A percentile compares a stretch with the other conserved stretches of the same genome.
Conservation (phyloP, 2,888 invertebrate species). For the Drosophila lacicola region DNA sequence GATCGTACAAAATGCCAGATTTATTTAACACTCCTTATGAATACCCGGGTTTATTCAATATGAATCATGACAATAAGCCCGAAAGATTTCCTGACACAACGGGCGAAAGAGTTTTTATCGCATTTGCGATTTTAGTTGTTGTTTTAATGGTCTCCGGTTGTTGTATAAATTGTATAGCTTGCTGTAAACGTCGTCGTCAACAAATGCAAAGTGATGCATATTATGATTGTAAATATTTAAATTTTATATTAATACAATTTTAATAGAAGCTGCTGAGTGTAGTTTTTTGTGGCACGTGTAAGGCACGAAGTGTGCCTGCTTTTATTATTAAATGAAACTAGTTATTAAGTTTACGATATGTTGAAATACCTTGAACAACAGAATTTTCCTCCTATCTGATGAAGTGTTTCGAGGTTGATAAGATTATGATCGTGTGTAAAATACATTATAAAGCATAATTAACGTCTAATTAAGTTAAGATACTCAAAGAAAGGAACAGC, state of each 20-base stretch:
- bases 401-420: no score
- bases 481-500: no score
- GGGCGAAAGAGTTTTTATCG: background rate
- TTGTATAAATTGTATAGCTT: constrained; percentile 9
- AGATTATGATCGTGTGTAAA: no score
- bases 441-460: no score
- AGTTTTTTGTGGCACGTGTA: no score
- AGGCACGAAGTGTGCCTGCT: no score
- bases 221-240: constrained; percentile 16
- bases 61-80: no score
- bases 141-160: background rate
- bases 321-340: no score
- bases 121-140: background rate
- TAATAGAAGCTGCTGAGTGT: background rate
- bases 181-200: background rate
- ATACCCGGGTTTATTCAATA: background rate
- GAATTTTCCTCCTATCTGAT: no score
- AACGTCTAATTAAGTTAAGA: no score
- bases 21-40: background rate
- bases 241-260: background rate
- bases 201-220: background rate
- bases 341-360: no score
- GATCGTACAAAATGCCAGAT: background rate
- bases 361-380: no score
- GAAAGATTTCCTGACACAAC: background rate